Evolutionary conservation across 2,888 invertebrate species (phyloP), one percentile per base, ranked within the genome.

Genomic region (Mechanitis mazaeus): DNA sequence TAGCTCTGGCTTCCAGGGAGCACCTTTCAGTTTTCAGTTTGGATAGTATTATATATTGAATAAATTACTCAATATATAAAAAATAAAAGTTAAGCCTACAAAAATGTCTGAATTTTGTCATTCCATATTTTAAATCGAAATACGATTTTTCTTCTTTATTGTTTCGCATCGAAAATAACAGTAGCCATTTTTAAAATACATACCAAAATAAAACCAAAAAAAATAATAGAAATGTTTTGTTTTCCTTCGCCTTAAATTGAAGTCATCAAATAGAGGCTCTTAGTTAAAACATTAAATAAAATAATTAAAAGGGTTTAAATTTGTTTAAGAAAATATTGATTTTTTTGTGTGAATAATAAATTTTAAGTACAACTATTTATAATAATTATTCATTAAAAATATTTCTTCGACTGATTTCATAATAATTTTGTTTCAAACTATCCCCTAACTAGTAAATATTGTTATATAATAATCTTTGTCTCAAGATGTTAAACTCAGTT

Each of bases 21-120:
- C 87, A 20, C 90, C 93, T 54, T 94, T 93, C 79, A 91, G 91
- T 66, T 95, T 94, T 87, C 94, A 94, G 75, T 95, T 94, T 78
- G 92, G 93, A 72, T 93, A 93, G 63, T 50, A 64, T 28, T 35
- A 50, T 42, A 4, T 46, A n/a, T 33, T 12, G 33, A 6, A 28
- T n/a, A 12, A 7, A 6, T 33, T 31, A 42, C 20, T 53, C 58
- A 46, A 38, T 54, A 42, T 28, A 53, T 38, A 6, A 59, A 58
- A 58, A 50, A 47, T 54, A 59, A 61, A 35, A 54, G 33, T 42
- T 42, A 42, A 42, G 31, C 2, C 50, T 50, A 58, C 68, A 71
- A 74, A 75, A 72, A 63, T 58, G 65, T 61, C 67, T 65, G 61
- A 66, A 70, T 62, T 35, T 63, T 62, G 66, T 69, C 72, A 73